These are phyloP conservation scores for Callimorpha dominula DNA, from an alignment of 2,888 invertebrate species.

Conservation along the genomic window DNA sequence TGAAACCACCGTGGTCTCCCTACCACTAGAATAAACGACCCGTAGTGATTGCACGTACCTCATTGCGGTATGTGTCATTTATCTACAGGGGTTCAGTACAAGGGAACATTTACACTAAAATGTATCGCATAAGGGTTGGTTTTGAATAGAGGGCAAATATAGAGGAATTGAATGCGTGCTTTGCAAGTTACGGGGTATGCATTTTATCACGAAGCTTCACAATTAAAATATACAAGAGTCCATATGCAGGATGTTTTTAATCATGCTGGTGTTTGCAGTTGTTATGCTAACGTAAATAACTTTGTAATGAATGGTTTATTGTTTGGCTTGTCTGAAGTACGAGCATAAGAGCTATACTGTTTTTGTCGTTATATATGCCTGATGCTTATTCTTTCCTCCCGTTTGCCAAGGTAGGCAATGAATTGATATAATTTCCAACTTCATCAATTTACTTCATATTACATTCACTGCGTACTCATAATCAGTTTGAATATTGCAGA, in stretches of 20 bases:
- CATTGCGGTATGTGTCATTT: conserved; percentile 26
- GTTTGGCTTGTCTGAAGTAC: too few relatives aligned
- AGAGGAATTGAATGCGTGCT: conserved; percentile 2
- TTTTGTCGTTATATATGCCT: too few relatives aligned
- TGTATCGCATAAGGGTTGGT: conserved; percentile 3
- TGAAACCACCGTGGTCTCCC: conserved; percentile 32
- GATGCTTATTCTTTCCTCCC: too few relatives aligned
- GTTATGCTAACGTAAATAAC: too few relatives aligned
- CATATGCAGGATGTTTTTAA: too few relatives aligned
- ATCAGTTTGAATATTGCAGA: not conserved
- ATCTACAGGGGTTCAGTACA: not conserved
- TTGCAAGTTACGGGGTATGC: conserved; percentile 1
- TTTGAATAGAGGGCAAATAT: conserved; percentile 9
- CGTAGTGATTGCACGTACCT: conserved; percentile 40
- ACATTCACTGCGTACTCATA: too few relatives aligned
- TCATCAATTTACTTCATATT: too few relatives aligned
- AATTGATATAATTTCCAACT: too few relatives aligned
- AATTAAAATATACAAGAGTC: not conserved
- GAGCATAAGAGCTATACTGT: too few relatives aligned
- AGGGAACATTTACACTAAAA: conserved; percentile 11
- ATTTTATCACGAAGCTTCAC: conserved; percentile 8
- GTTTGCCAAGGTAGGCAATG: too few relatives aligned
- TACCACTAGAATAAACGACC: conserved; percentile 38
- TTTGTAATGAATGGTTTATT: too few relatives aligned
- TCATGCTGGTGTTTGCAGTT: too few relatives aligned